Evolutionary conservation across 2,888 invertebrate genomes (phyloP), one percentile per base, ranked within the genome.

Genomic region (Kryphioiulus occultus): DNA sequence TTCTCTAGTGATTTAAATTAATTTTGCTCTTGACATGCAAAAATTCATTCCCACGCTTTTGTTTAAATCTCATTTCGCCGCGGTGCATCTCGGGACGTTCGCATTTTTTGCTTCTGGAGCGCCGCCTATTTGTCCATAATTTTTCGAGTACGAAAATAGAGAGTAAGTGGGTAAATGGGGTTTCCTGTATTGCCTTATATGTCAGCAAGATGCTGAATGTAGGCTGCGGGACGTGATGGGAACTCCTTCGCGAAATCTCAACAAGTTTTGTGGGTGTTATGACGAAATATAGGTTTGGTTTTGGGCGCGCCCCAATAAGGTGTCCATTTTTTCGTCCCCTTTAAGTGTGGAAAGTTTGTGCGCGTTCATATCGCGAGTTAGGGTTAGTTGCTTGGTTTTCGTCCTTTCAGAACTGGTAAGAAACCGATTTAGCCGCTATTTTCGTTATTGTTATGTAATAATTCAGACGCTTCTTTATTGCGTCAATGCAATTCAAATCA

Each of bases 51-150:
- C 12, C 90, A 84, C 44, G 59, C 17, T 0, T 89, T 53, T 0
- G 93, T 92, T 0, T 93, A n/a, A 59, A 42, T 42, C 9, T n/a
- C 2, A n/a, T 59, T 59, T n/a, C n/a, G n/a, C 59, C 59, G 59
- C n/a, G n/a, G 4, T 59, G 59, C n/a, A n/a, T 59, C 5, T 7
- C 47, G 47, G 47, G 47, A 47, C 7, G 47, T 15, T 2, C n/a
- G n/a, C n/a, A n/a, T n/a, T n/a, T n/a, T n/a, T n/a, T 59, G 5
- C n/a, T 19, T 22, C n/a, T 59, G 19, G 47, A 47, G 59, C 59
- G 59, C 59, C 59, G 7, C 59, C 59, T 59, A 59, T 2, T n/a
- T 59, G 19, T 7, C 59, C 59, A n/a, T 59, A 59, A 19, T 19
- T 59, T 19, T 59, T 59, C n/a, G n/a, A 19, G n/a, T 59, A 19